Base-by-base conservation (phyloP, 2,888 invertebrate genomes). In the Drosophila diplacantha region DNA sequence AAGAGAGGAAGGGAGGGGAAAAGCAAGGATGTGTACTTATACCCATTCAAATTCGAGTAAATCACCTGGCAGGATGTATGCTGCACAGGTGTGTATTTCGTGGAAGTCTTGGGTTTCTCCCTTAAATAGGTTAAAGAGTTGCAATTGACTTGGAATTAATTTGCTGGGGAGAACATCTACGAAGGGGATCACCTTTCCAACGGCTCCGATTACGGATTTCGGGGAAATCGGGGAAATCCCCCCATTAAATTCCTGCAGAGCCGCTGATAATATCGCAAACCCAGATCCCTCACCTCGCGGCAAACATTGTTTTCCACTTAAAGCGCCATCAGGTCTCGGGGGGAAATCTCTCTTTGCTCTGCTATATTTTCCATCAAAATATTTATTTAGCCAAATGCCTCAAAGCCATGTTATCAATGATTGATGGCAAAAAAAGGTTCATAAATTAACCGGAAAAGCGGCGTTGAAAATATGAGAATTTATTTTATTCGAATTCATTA, bases 221-320 rank as follows among this genome's bases (percentile, higher is more conserved):
- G 20, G 35, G 7, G n/a, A n/a, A n/a, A n/a, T n/a, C n/a, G n/a
- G n/a, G 9, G 20, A 26, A 53, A 32, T 57, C 57, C 57, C 39
- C 31, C 22, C 5, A 24, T 29, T 22, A 29, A 37, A 14, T 24
- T 4, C 7, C 12, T 55, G 35, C 14, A 11, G 5, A 12, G n/a
- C 9, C 5, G 4, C 12, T 20, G 58, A 38, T 64, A 60, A 50
- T 54, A 29, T 46, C 49, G 39, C 66, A 68, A 4, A 41, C 9
- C 3, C 39, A 22, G 14, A 22, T 24, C 22, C n/a, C 34, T 32
- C 52, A 51, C 67, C 74, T 68, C 18, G n/a, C 51, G 26, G 32
- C 43, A 72, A 72, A 81, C 81, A 75, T 63, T 72, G 70, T 72
- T 81, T 81, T 75, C 56, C 79, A 78, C 75, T 75, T 72, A 75